A percentile compares a stretch with the other conserved stretches of the same genome.
Evolutionary conservation across 2,888 invertebrate species (phyloP).

Genomic region (Taenaris catops): DNA sequence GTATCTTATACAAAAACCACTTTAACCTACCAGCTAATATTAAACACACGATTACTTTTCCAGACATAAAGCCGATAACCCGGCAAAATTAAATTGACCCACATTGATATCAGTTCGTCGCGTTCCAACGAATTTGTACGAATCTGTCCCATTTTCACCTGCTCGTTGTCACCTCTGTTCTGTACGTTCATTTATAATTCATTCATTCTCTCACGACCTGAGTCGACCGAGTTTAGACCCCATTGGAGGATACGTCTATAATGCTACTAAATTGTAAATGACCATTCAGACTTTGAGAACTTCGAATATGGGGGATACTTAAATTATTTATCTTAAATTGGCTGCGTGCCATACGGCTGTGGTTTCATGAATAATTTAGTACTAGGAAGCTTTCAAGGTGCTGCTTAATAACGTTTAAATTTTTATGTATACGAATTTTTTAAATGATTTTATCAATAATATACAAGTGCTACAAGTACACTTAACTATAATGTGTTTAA

Average conservation of each 20-base stretch:
- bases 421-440: too few species aligned
- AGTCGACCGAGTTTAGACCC: constrained; percentile 32
- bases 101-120: constrained; percentile 4
- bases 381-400: too few species aligned
- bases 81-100: constrained; percentile 14
- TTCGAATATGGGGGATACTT: constrained; percentile 49
- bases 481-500: too few species aligned
- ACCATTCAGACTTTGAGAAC: constrained; percentile 57
- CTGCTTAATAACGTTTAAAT: too few species aligned
- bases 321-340: constrained; percentile 58
- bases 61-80: constrained; percentile 5
- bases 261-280: constrained; percentile 63
- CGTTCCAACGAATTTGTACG: constrained; percentile 16
- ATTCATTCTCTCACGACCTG: constrained; percentile 35
- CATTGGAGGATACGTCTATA: constrained; percentile 43
- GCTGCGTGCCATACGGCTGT: constrained; percentile 38
- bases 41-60: constrained; percentile 5
- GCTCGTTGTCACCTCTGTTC: constrained; percentile 23
- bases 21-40: background rate
- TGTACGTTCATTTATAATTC: constrained; percentile 39
- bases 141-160: constrained; percentile 28
- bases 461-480: too few species aligned
- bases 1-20: constrained; percentile 7
- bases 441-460: background rate
- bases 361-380: constrained; percentile 40